Conservation (phyloP, 2,888 invertebrate species). For the Agriopis leucophaearia region DNA sequence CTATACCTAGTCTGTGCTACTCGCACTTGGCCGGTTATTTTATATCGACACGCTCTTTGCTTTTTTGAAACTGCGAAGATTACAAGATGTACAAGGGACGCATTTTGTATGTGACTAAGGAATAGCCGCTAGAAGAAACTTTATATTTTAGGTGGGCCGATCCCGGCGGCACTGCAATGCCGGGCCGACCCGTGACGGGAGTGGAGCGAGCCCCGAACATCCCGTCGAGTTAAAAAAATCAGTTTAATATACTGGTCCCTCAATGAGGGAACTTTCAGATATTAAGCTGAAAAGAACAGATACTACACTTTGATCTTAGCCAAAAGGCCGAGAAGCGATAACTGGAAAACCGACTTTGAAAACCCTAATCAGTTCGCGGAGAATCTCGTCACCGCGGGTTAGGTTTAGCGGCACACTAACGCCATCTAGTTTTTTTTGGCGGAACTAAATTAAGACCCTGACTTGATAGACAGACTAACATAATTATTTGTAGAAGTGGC, state of each 20-base stretch:
- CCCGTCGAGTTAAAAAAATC: conserved; percentile 11
- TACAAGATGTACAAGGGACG: too few relatives aligned
- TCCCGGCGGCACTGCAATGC: conserved; percentile 18
- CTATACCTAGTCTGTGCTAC: too few relatives aligned
- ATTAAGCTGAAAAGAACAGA: conserved; percentile 15
- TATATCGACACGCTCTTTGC: too few relatives aligned
- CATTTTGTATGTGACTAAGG: too few relatives aligned
- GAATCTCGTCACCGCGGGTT: conserved; percentile 1
- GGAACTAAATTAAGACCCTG: background rate
- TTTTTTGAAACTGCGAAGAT: too few relatives aligned
- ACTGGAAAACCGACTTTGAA: background rate
- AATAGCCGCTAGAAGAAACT: too few relatives aligned
- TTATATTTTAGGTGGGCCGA: conserved; percentile 12
- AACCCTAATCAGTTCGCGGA: background rate
- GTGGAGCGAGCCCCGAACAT: conserved; percentile 18
- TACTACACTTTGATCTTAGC: conserved; percentile 13
- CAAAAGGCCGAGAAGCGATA: conserved; percentile 15
- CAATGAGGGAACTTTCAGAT: conserved; percentile 19
- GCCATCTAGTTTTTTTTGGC: background rate
- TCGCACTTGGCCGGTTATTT: too few relatives aligned
- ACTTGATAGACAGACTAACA: background rate
- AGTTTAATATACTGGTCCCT: conserved; percentile 19
- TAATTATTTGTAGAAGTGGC: background rate
- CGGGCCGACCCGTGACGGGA: conserved; percentile 16
- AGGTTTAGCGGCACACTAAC: background rate